Base-by-base conservation (phyloP, 2,888 invertebrate genomes). In the Anoncus sp. region DNA sequence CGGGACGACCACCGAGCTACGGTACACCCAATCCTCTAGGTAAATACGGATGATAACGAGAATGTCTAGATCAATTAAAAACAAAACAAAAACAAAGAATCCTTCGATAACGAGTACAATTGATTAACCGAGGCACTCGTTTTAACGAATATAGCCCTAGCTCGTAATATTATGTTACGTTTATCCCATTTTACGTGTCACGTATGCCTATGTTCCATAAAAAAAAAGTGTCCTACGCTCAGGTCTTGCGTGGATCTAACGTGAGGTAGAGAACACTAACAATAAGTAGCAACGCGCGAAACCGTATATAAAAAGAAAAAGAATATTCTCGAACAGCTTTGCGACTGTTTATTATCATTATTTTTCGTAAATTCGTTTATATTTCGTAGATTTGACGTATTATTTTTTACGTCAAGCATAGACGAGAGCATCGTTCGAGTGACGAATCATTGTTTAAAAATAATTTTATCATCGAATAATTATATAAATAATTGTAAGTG, bases 161-260 rank as follows among this genome's bases (percentile, higher is more conserved):
- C n/a, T 78, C 62, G 75, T 71, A 66, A 74, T 57, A 63, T 71
- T 80, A 45, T 59, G 3, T 59, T 24, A 69, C 67, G 62, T 71
- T 14, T 69, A 71, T 49, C 55, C 75, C 67, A 70, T 79, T 69
- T n/a, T n/a, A n/a, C n/a, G n/a, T n/a, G n/a, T n/a, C n/a, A n/a
- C 71, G 71, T 81, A 73, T 72, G 75, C 75, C 76, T 80, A n/a
- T n/a, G 77, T 82, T 75, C 80, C 73, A 82, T 82, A 81, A 81
- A n/a, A n/a, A n/a, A n/a, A n/a, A 79, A 81, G 80, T 84, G 78
- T 84, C 83, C 82, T 83, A 83, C 83, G 83, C 88, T 86, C 85
- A 90, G 89, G 88, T 89, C 87, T 89, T 87, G 89, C 89, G 86
- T 88, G 88, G 88, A 89, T 89, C 83, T 89, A 89, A 86, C 87